These are phyloP conservation scores for Villa cingulata DNA, from an alignment of 2,888 invertebrate genomes.

Conservation along the genomic window DNA sequence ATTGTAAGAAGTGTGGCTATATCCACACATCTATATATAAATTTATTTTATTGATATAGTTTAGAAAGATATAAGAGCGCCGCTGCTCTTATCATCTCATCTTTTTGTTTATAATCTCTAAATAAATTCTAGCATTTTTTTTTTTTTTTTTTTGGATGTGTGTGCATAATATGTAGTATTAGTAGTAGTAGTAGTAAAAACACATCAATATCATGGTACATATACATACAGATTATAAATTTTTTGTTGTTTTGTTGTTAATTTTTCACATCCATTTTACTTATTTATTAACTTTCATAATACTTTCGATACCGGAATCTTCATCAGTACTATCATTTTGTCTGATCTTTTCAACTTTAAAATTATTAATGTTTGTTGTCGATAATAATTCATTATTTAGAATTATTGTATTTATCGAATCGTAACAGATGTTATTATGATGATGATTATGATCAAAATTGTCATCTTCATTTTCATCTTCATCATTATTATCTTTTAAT, in stretches of 20 bases:
- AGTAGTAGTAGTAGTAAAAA: too few species aligned
- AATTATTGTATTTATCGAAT: not conserved
- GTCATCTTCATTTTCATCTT: rapidly evolving
- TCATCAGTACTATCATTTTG: constrained; percentile 20
- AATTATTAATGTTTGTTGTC: not conserved
- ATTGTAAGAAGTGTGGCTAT: too few species aligned
- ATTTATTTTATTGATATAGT: too few species aligned
- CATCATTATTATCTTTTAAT: not conserved
- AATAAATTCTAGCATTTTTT: too few species aligned
- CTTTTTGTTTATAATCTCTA: too few species aligned
- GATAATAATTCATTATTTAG: not conserved
- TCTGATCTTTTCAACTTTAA: constrained; percentile 11
- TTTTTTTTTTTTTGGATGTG: too few species aligned
- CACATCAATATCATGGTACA: too few species aligned
- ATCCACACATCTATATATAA: too few species aligned
- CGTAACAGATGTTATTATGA: not conserved
- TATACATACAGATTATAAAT: too few species aligned
- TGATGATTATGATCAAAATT: not conserved
- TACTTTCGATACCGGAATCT: constrained; percentile 20
- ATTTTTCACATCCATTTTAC: not conserved
- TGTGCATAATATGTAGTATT: too few species aligned
- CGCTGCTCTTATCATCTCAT: too few species aligned
- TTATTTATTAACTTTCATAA: constrained; percentile 16
- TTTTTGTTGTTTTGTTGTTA: not conserved
- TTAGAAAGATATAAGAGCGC: too few species aligned